Base-by-base conservation (phyloP, 2,888 invertebrate species). In the Atethmia centrago region DNA sequence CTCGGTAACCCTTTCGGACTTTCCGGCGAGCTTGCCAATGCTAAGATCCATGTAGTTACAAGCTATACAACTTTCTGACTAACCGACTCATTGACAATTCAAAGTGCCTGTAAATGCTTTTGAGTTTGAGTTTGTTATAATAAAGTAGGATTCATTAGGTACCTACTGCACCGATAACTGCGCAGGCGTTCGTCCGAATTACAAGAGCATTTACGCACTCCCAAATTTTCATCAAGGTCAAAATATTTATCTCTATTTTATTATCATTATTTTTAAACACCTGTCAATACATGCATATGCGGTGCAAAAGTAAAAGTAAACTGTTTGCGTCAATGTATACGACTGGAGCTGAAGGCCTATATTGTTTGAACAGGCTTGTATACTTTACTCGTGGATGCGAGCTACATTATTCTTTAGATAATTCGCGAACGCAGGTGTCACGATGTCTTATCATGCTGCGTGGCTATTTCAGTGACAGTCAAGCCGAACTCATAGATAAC, bases 381-480 rank as follows among this genome's bases (percentile, higher is more conserved):
- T 64, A 73, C 59, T 73, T 47, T 77, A 40, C 71, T 53, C 16
- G 51, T 75, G 63, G 71, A 84, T 85, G 74, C 72, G 49, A 64
- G 31, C 51, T 53, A 77, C 19, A 59, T 71, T 73, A 65, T 78
- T 80, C 31, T 85, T 74, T 62, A 81, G 74, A 87, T 82, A 75
- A 79, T 86, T 84, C 62, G 74, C 71, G 72, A 87, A 85, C 79
- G 80, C 88, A 90, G 90, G 88, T 90, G 88, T 86, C 87, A 86
- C 79, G 74, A 67, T 74, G 74, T n/a, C 78, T 89, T 90, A 91
- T 88, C 90, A 64, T 51, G 59, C 66, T 68, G 69, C 55, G 77
- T 74, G 82, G 87, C 88, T 90, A 90, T 91, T 91, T 90, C 88
- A 87, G 89, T 86, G 82, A 67, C 76, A 87, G 85, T 84, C 85